Evolutionary conservation across 2,888 invertebrate genomes (phyloP).

Genomic region (Callyntrura guangdongensis): DNA sequence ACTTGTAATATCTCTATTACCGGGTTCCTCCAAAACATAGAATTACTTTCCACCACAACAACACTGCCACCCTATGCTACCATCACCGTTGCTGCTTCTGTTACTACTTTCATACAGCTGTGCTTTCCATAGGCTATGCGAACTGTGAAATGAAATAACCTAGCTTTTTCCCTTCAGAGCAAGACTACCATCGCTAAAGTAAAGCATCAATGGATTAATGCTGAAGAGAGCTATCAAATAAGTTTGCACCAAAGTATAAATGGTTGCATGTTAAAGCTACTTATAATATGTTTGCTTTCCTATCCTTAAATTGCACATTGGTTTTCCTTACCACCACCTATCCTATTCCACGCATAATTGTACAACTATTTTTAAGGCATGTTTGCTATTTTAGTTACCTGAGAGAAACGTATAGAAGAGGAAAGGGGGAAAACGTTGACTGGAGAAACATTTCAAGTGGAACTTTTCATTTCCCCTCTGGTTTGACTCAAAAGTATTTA

Average conservation of each 20-base stretch:
- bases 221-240: constrained; percentile 49
- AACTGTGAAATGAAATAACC: constrained; percentile 17
- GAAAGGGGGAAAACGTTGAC: background rate
- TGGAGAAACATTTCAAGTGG: background rate
- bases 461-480: background rate
- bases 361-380: background rate
- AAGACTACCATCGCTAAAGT: background rate
- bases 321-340: background rate
- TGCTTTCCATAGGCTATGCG: no score
- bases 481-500: background rate
- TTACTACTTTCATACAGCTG: no score
- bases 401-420: background rate
- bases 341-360: background rate
- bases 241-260: background rate
- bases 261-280: background rate
- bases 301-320: background rate
- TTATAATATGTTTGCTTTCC: background rate
- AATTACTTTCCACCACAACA: constrained; percentile 24
- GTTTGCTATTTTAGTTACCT: constrained; percentile 6
- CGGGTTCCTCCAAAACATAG: constrained; percentile 17
- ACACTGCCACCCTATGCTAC: background rate
- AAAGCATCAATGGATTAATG: constrained; percentile 46
- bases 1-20: constrained; percentile 42
- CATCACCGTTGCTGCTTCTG: background rate
- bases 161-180: constrained; percentile 13